Percentiles rank a stretch among this genome's conserved stretches.
Evolutionary conservation across 2,888 invertebrate species (phyloP).

Genomic region (Coleophora deauratella): DNA sequence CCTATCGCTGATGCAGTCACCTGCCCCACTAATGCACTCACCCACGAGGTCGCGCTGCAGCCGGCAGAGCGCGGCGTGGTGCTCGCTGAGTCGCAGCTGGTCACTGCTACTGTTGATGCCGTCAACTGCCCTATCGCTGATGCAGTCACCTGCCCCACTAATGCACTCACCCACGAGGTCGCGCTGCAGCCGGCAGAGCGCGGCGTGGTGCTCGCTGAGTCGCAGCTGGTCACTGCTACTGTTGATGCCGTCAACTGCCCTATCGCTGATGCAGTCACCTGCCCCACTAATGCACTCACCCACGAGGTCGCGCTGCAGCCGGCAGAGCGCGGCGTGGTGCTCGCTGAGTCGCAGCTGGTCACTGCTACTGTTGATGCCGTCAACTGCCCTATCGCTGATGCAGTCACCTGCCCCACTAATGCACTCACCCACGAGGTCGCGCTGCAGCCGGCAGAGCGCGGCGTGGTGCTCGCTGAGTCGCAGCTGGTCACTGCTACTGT

Average conservation of each 20-base stretch:
- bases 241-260: no score
- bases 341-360: slow-evolving; percentile 26
- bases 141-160: no score
- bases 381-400: no score
- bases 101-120: no score
- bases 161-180: slow-evolving; percentile 80
- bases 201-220: slow-evolving; percentile 33
- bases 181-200: slow-evolving; percentile 88
- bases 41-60: slow-evolving; percentile 86
- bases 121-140: no score
- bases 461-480: slow-evolving; percentile 31
- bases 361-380: no score
- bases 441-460: slow-evolving; percentile 87
- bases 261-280: no score
- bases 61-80: slow-evolving; percentile 79
- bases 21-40: slow-evolving; percentile 12
- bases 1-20: no score
- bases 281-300: slow-evolving; percentile 24
- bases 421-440: slow-evolving; percentile 80
- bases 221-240: no score
- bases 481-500: no score
- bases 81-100: slow-evolving; percentile 28
- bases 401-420: no score
- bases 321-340: slow-evolving; percentile 77
- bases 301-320: slow-evolving; percentile 88